Evolutionary conservation across 2,888 invertebrate species (phyloP), one percentile per base, ranked within the genome.

Genomic region (Dysmachus trigonus): DNA sequence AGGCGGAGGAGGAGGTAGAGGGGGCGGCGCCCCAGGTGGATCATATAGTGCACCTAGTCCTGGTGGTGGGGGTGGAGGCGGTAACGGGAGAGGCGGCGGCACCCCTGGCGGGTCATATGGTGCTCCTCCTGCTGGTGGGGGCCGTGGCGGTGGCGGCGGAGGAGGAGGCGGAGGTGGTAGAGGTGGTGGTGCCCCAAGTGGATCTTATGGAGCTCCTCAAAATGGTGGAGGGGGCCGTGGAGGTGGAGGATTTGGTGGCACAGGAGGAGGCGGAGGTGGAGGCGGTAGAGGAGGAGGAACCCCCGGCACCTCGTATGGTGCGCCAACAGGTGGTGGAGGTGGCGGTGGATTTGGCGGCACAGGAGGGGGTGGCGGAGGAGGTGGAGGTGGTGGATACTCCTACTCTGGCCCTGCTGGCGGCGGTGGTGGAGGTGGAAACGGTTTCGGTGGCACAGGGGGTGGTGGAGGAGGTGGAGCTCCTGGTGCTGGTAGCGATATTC

Each of bases 401-500:
- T 71, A 62, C 22, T 41, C 53, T 35, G 38, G 2, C 27, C 62
- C 62, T 22, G 62, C 27, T 22, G 82, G 82, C 1, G 82, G 35
- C 8, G 41, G 7, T 8, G 35, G n/a, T n/a, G n/a, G 41, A 15
- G 27, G 30, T 41, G 41, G 41, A 8, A 31, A 38, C 22, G 81
- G 62, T 13, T 30, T n/a, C 22, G 62, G 76, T 5, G 88, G 87
- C 41, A 35, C 22, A 41, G 38, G 38, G 13, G 87, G 87, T 35
- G 72, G 87, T 76, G 77, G 85, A 33, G 89, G 88, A 0, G 87
- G 76, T 3, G 88, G 85, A 0, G 89, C 87, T 0, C 88, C 76
- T 0, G 89, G 88, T 0, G 89, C 86, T 10, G 89, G 62, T 0
- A 88, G 88, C 0, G 89, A 89, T 6, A 91, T 91, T 87, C 91